These are phyloP conservation scores for Acanthaster planci DNA, from an alignment of 35 echinoderm and acorn worm species.

Conservation along the genomic window DNA sequence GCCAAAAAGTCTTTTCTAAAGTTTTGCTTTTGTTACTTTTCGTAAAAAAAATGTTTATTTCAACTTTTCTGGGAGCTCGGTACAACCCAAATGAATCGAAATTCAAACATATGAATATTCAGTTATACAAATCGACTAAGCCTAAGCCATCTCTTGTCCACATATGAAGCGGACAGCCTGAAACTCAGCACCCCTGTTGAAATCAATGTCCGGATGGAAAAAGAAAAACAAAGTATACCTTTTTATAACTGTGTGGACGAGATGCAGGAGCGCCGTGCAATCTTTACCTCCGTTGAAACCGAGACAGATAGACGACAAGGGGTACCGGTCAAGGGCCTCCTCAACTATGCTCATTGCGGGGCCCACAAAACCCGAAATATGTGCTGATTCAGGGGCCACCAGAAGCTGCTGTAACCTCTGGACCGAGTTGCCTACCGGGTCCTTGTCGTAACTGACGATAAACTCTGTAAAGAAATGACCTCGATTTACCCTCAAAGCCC, in stretches of 20 bases:
- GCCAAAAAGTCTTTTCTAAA: no score
- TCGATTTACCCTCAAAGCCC: background rate
- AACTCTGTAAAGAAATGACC: conserved; percentile 39
- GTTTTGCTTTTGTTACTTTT: no score
- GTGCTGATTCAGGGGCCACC: background rate
- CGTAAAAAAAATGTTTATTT: no score
- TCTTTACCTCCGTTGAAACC: conserved; percentile 96
- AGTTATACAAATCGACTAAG: no score
- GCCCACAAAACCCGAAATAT: conserved; percentile 20
- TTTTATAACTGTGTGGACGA: conserved; percentile 79
- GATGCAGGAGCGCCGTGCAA: conserved; percentile 77
- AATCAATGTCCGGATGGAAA: no score
- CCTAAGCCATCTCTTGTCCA: no score
- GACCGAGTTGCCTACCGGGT: conserved; percentile 54
- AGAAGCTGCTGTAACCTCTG: conserved; percentile 57
- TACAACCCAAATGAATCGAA: no score
- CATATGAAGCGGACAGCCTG: no score
- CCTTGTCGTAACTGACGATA: conserved; percentile 76
- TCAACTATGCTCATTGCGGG: conserved; percentile 54
- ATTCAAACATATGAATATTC: no score
- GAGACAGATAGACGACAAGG: conserved; percentile 79
- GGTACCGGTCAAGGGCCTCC: conserved; percentile 72
- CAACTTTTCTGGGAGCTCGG: no score
- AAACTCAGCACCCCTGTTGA: no score
- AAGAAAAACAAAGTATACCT: conserved; percentile 65